Evolutionary conservation across 1,140 invertebrate genomes (phyloP).

Genomic region (Muscidifurax raptorellus): DNA sequence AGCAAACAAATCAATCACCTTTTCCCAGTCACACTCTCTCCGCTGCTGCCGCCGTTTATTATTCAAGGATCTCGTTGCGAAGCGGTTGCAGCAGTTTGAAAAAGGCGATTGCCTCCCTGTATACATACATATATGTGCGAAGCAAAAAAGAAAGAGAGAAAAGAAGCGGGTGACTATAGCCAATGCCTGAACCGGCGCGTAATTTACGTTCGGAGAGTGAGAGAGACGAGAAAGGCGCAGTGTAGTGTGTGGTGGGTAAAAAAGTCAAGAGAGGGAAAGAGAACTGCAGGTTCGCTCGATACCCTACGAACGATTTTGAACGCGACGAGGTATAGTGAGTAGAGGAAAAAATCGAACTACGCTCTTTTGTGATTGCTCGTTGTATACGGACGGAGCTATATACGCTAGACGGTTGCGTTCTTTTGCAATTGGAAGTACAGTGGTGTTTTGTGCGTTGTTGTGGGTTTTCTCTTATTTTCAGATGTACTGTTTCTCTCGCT

Average conservation of each 20-base stretch:
- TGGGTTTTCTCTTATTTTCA: not conserved
- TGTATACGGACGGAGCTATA: not conserved
- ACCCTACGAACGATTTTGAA: conserved; percentile 12
- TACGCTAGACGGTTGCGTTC: conserved; percentile 10
- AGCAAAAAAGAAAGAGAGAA: conserved; percentile 11
- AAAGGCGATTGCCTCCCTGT: conserved; percentile 19
- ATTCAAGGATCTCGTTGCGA: conserved; percentile 34
- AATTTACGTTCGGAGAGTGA: conserved; percentile 26
- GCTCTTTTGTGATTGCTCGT: not conserved
- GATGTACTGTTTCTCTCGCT: too few relatives aligned
- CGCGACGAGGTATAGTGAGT: not conserved
- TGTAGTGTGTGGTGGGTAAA: not conserved
- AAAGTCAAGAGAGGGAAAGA: not conserved
- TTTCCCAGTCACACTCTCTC: not conserved
- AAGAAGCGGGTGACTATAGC: not conserved
- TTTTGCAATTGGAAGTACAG: conserved; percentile 36
- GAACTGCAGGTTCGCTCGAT: conserved; percentile 3
- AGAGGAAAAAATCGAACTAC: not conserved
- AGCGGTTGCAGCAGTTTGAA: not conserved
- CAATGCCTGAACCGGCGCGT: not conserved
- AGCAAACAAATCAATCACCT: conserved; percentile 30
- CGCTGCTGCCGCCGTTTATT: conserved; percentile 6
- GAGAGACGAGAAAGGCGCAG: not conserved
- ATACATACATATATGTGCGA: not conserved
- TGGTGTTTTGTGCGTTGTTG: not conserved